Conservation (phyloP, 2,113 vertebrate genomes). For the Nyctereutes procyonoides region DNA sequence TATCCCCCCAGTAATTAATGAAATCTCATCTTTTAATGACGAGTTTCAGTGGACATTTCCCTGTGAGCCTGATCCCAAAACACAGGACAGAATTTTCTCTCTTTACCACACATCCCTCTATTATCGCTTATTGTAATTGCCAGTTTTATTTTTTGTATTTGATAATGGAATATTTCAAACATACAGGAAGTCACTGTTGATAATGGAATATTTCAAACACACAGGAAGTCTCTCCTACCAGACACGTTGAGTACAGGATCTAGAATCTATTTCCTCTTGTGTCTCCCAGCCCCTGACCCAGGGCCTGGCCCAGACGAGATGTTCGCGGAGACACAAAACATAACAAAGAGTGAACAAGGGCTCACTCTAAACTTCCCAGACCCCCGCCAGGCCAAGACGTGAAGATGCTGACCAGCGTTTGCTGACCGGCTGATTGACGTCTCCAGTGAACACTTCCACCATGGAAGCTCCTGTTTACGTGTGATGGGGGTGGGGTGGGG, state of each 20-base stretch:
- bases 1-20: rapidly evolving
- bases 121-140: not conserved
- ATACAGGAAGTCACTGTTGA: not conserved
- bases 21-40: not conserved
- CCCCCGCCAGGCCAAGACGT: not conserved
- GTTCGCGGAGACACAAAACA: not conserved
- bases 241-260: not conserved
- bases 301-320: not conserved
- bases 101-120: not conserved
- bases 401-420: not conserved
- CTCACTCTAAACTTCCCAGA: not conserved
- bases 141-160: not conserved
- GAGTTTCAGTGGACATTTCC: not conserved
- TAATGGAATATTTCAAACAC: not conserved
- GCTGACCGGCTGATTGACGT: not conserved
- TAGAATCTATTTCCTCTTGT: not conserved
- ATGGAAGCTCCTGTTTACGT: not conserved
- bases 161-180: not conserved
- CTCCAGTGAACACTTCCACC: rapidly evolving
- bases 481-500: not conserved
- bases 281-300: not conserved
- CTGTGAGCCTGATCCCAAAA: not conserved
- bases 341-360: not conserved
- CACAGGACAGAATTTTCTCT: not conserved
- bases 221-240: not conserved